phyloP scores from a whole-genome alignment of 2,888 invertebrate species.

The Homarus gammarus region DNA sequence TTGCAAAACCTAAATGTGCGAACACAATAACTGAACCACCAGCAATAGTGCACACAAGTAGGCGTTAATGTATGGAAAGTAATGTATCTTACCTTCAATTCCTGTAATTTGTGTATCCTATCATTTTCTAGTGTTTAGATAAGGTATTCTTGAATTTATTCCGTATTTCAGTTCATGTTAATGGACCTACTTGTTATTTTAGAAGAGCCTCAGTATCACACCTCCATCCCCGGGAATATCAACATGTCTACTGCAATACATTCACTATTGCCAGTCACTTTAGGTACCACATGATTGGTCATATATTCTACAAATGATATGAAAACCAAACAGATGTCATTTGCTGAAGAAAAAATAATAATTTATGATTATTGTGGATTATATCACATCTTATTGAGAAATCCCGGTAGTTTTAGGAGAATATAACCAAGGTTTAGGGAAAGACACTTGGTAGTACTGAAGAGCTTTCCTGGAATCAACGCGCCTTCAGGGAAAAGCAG shows the following conservation, averaged over 20 bases:
- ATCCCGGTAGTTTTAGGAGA: not conserved
- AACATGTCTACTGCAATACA: conserved; percentile 53
- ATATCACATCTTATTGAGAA: not conserved
- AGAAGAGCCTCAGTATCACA: not conserved
- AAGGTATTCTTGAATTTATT: not conserved
- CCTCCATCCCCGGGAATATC: conserved; percentile 26
- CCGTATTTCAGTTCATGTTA: not conserved
- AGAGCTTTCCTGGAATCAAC: conserved; percentile 34
- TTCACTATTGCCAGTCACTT: conserved; percentile 11
- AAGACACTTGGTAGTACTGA: conserved; percentile 41
- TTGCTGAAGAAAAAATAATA: not conserved
- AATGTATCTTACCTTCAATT: not conserved
- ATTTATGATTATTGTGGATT: not conserved
- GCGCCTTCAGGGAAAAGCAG: conserved; percentile 33
- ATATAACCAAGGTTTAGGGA: not conserved
- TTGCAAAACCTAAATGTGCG: no score
- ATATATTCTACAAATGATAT: not conserved
- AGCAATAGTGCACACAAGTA: no score
- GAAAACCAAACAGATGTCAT: not conserved
- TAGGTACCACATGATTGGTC: not conserved
- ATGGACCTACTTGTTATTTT: conserved; percentile 9
- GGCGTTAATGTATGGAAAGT: not conserved
- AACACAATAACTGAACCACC: no score
- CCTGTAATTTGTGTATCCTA: not conserved
- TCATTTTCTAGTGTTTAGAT: not conserved